Conservation (phyloP, 2,888 invertebrate genomes). For the Linnaemya tessellans region DNA sequence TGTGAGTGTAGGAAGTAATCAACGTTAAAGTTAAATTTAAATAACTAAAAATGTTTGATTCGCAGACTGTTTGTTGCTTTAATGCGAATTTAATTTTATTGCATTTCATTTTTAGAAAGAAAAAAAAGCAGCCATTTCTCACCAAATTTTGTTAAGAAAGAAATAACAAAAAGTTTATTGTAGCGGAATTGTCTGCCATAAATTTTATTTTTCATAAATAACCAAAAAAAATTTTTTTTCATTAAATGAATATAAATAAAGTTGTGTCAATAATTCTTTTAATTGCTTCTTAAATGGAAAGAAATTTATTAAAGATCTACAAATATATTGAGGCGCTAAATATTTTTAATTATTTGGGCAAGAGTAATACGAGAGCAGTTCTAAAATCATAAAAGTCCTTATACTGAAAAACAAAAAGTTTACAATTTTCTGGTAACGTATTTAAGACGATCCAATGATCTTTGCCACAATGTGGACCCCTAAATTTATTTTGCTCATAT, state of each 20-base stretch:
- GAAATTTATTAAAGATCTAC: conserved; percentile 29
- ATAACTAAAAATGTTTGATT: conserved; percentile 24
- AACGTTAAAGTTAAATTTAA: conserved; percentile 13
- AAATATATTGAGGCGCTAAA: conserved; percentile 19
- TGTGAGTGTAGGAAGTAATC: conserved; percentile 44
- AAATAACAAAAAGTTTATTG: conserved; percentile 4
- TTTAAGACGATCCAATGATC: no score
- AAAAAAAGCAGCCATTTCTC: conserved; percentile 31
- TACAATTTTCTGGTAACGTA: no score
- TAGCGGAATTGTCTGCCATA: conserved; percentile 42
- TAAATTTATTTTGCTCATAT: no score
- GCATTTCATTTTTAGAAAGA: conserved; percentile 17
- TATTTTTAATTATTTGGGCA: neutral
- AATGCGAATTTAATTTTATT: conserved; percentile 39
- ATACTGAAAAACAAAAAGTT: no score
- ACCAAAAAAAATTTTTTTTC: conserved; percentile 33
- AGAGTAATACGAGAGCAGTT: neutral
- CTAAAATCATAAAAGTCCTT: no score
- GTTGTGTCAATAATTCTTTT: conserved; percentile 79
- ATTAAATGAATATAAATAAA: conserved; percentile 44
- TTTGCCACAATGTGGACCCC: no score
- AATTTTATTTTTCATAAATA: conserved; percentile 63
- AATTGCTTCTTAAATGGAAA: conserved; percentile 80
- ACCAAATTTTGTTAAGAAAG: conserved; percentile 5
- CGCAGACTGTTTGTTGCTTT: conserved; percentile 30